Percentiles rank a stretch among this genome's conserved stretches.
phyloP scores from a whole-genome alignment of 2,797 vertebrate genomes.

The Micrastur ruficollis region DNA sequence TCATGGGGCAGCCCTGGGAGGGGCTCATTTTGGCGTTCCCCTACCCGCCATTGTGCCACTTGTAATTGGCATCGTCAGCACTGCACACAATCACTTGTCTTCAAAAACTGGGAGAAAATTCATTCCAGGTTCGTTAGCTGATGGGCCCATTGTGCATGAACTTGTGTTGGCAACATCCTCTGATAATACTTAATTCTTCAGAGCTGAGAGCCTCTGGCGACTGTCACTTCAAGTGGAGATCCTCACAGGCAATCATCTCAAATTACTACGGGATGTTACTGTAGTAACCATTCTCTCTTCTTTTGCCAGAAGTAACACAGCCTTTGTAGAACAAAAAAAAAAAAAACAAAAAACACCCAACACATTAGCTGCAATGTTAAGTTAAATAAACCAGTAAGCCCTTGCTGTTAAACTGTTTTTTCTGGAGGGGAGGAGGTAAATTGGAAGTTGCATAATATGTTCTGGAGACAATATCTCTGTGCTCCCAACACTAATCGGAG shows the following conservation, averaged over 20 bases:
- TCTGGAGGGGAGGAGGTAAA: neutral
- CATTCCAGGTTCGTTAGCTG: neutral
- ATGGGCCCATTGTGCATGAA: neutral
- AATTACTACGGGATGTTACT: neutral
- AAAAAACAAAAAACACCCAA: neutral
- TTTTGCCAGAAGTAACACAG: neutral
- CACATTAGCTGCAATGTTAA: neutral
- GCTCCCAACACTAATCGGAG: constrained; percentile 31
- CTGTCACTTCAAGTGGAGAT: neutral
- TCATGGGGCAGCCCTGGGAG: neutral
- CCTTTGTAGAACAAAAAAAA: neutral
- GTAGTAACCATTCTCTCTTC: neutral
- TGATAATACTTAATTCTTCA: neutral
- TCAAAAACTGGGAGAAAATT: neutral
- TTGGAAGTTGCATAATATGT: neutral
- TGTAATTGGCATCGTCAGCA: neutral
- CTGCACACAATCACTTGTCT: neutral
- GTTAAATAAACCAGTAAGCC: neutral
- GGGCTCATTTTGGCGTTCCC: neutral
- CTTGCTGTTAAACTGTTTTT: neutral
- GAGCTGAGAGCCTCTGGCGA: neutral
- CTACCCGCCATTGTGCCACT: neutral
- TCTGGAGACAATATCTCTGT: neutral
- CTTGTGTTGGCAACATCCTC: neutral
- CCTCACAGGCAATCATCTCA: neutral